Base-by-base conservation (phyloP, 1,140 invertebrate species). In the Drosophila nebulosa region DNA sequence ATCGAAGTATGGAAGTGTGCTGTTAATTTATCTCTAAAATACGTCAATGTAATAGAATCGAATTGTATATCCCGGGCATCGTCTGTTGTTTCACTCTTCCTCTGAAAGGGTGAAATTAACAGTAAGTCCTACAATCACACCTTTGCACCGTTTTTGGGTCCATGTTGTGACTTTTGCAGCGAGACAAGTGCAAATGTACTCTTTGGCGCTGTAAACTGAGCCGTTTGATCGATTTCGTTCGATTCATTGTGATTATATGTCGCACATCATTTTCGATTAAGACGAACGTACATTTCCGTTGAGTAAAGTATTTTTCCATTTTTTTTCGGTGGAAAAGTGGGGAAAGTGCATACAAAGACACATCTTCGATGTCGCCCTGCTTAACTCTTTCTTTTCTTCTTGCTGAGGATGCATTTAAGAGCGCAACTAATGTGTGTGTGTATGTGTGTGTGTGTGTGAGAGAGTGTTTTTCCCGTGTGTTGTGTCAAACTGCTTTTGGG, bases 401-500 rank as follows among this genome's bases (percentile, higher is more conserved):
- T 10, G 32, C 21, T 39, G 57, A 26, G 21, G 57, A 59, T 74
- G 70, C 63, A 74, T 56, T 74, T 67, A 74, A 74, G 71, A 74
- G 71, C 36, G 18, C 9, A 39, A n/a, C 9, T 57, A 18, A 16
- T 18, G 24, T 12, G 22, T 61, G 7, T 14, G 27, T 9, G 35
- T 61, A 16, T 14, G 18, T n/a, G n/a, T n/a, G n/a, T n/a, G n/a
- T n/a, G n/a, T n/a, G n/a, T n/a, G 57, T 63, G 59, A 78, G 55
- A n/a, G n/a, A n/a, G n/a, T n/a, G n/a, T 5, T n/a, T n/a, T n/a
- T n/a, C n/a, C n/a, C n/a, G n/a, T n/a, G n/a, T n/a, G n/a, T n/a
- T n/a, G n/a, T n/a, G n/a, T n/a, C n/a, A 60, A 74, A 78, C 78
- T 14, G 62, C 74, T 86, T 84, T 74, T 81, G 81, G 81, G 78